These are phyloP conservation scores for Grus americana DNA, from an alignment of 2,113 vertebrate genomes.

Conservation along the genomic window DNA sequence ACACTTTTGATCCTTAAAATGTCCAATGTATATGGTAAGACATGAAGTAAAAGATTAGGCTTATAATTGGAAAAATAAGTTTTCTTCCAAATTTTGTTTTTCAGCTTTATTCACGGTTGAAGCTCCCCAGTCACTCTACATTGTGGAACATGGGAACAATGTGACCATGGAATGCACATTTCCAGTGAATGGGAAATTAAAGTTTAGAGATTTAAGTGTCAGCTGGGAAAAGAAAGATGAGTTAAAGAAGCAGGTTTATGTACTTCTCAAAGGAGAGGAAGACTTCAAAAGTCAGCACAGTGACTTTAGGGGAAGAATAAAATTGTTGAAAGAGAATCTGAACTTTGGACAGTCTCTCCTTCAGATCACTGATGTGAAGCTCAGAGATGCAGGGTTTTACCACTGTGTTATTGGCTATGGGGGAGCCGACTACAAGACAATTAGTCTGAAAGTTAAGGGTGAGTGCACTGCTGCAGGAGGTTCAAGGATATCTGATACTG, in stretches of 20 bases:
- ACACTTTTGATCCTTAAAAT: neutral
- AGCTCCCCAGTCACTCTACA: constrained; percentile 63
- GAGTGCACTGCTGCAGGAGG: neutral
- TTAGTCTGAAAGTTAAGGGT: constrained; percentile 84
- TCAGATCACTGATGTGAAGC: constrained; percentile 76
- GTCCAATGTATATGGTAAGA: neutral
- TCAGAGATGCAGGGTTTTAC: constrained; percentile 85
- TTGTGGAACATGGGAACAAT: constrained; percentile 72
- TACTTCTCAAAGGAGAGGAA: constrained; percentile 67
- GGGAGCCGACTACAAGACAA: constrained; percentile 84
- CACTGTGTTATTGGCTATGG: constrained; percentile 77
- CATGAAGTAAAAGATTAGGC: neutral
- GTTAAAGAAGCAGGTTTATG: constrained; percentile 68
- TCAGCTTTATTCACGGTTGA: constrained; percentile 84
- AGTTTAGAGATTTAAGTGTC: constrained; percentile 70
- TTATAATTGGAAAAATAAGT: neutral
- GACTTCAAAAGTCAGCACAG: constrained; percentile 40
- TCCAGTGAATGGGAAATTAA: constrained; percentile 50
- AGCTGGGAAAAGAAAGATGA: constrained; percentile 78
- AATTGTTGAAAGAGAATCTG: constrained; percentile 77
- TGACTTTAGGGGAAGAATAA: constrained; percentile 72
- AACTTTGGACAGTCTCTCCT: constrained; percentile 75
- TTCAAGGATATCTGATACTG: neutral
- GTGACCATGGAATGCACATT: constrained; percentile 87
- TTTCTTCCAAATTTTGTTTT: constrained; percentile 35